Evolutionary conservation across 2,888 invertebrate species (phyloP), one percentile per base, ranked within the genome.

Genomic region (Imbricaverruca yamaguchii): DNA sequence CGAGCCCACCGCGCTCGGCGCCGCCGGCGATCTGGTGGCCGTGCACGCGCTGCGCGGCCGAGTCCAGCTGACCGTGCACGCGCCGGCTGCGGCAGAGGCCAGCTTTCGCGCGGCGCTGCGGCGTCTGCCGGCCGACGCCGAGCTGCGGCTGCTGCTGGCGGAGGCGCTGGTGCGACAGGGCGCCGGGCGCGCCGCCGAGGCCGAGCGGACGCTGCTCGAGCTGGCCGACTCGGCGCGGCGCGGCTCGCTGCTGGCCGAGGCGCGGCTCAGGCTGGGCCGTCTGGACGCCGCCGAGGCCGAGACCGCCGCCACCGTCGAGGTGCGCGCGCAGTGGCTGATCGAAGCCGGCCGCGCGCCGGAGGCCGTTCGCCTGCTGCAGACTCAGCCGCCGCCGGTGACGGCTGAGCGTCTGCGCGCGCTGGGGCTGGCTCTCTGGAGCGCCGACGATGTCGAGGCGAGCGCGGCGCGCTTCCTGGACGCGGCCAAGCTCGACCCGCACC

Each of bases 401-500:
- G 57, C 79, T 8, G n/a, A 56, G 23, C 12, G 23, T n/a, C 23
- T 57, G 23, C 79, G 79, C n/a, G 23, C 15, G 23, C 23, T 79
- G 8, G 79, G 13, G 13, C 9, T 23, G 12, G 25, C 79, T 0
- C 25, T 79, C 57, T 79, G 79, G 79, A 25, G 23, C 12, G 25
- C 10, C 9, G 79, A 13, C 23, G 12, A 18, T 0, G 7, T 8
- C 57, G 79, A 57, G 23, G 23, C 57, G 57, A 57, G 57, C 8
- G 79, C 59, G 2, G 57, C 56, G 9, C 23, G 23, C 3, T 79
- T 93, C 56, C 84, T 85, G 80, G 83, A 88, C 87, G 88, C 89
- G 81, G 88, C 88, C 18, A 88, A 94, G 86, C 86, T 92, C 18
- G 91, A 94, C 86, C 91, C 93, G n/a, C 91, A 92, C 85, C 91